Evolutionary conservation across 35 echinoderm and acorn worm species (phyloP).

Genomic region (Stichopus chloronotus): DNA sequence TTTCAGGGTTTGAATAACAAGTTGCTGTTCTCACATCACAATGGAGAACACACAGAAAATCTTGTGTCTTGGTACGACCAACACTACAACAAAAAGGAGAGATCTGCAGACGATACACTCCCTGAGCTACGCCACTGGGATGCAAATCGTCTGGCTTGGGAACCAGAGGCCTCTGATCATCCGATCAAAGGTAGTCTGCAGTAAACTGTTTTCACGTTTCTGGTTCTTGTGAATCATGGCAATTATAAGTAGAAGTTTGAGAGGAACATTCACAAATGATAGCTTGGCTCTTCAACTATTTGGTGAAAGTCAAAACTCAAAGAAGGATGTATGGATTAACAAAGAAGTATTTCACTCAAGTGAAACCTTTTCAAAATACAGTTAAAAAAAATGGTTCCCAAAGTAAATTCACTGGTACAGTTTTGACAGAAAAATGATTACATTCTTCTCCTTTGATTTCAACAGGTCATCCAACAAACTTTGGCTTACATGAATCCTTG

Average conservation of each 20-base stretch:
- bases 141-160: constrained; percentile 84
- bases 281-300: too few species aligned
- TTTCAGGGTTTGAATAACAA: constrained; percentile 80
- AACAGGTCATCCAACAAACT: constrained; percentile 82
- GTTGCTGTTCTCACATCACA: constrained; percentile 87
- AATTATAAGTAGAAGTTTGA: too few species aligned
- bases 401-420: not conserved
- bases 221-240: not conserved
- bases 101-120: constrained; percentile 50
- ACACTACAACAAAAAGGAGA: constrained; percentile 90
- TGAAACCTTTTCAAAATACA: too few species aligned
- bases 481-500: constrained; percentile 72
- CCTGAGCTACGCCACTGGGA: constrained; percentile 91
- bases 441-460: not conserved
- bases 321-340: too few species aligned
- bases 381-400: too few species aligned
- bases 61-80: constrained; percentile 98
- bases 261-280: too few species aligned
- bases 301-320: too few species aligned
- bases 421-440: not conserved
- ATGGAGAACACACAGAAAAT: constrained; percentile 82
- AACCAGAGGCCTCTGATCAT: constrained; percentile 94
- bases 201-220: not conserved
- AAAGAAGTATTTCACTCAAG: too few species aligned
- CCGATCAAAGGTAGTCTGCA: constrained; percentile 72